These are phyloP conservation scores for Scaptomyza hsui DNA, from an alignment of 1,140 invertebrate genomes.

Conservation along the genomic window DNA sequence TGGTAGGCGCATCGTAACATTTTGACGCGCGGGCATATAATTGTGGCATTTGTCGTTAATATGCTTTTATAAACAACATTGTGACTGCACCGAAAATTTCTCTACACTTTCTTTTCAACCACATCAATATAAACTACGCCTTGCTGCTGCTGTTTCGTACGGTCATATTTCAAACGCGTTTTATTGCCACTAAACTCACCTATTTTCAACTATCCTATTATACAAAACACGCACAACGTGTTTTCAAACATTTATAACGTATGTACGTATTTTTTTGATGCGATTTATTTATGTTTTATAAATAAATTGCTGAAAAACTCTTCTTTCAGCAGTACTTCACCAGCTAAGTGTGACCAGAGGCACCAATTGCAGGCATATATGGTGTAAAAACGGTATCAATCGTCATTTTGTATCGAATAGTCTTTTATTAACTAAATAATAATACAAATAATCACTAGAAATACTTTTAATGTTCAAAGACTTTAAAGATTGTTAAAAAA, in stretches of 20 bases:
- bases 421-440: neutral
- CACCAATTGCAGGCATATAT: slow-evolving; percentile 6
- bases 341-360: slow-evolving; percentile 40
- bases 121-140: slow-evolving; percentile 77
- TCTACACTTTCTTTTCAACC: slow-evolving; percentile 83
- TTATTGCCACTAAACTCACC: slow-evolving; percentile 75
- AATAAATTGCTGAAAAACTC: slow-evolving; percentile 74
- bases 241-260: slow-evolving; percentile 79
- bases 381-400: slow-evolving; percentile 8
- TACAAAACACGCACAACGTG: slow-evolving; percentile 68
- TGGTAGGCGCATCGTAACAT: slow-evolving; percentile 16
- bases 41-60: slow-evolving; percentile 37
- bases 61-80: slow-evolving; percentile 65
- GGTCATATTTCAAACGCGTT: slow-evolving; percentile 56
- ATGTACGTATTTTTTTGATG: slow-evolving; percentile 70
- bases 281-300: slow-evolving; percentile 67
- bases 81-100: slow-evolving; percentile 74
- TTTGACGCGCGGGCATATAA: slow-evolving; percentile 26
- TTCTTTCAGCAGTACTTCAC: slow-evolving; percentile 61
- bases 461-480: neutral
- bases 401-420: neutral
- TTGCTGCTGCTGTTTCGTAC: slow-evolving; percentile 68
- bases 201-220: slow-evolving; percentile 75
- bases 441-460: neutral
- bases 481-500: neutral